Evolutionary conservation across 2,113 vertebrate species (phyloP), one percentile per base, ranked within the genome.

Genomic region (Notothenia rossii): DNA sequence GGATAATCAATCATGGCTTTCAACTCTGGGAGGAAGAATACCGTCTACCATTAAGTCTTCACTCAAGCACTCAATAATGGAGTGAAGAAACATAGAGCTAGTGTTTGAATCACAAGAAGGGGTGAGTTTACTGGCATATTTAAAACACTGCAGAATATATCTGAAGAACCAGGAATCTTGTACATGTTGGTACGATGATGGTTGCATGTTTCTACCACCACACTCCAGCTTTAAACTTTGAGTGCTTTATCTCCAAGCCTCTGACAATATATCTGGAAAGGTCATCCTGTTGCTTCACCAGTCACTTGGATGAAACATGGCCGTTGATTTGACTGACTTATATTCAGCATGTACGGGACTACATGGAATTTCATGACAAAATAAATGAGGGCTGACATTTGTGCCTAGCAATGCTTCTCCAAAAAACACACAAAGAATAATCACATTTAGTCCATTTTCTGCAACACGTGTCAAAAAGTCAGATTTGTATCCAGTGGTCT

Each of bases 1-100:
- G 43, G 72, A 88, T 54, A 72, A 89, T 88, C 85, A 79, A 86
- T 89, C 89, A 89, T 11, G 56, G 60, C 71, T 62, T 45, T 63
- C n/a, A 77, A 43, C 29, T 12, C 20, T 49, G 17, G 5, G 36
- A 40, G 22, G 55, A 82, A 72, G 67, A 77, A 84, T 45, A 22
- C 15, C 12, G 55, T 0, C 17, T 72, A 48, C 64, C 76, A 4
- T 63, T 12, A 10, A 29, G 66, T 60, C 33, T 48, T 75, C 5
- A 67, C 50, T 79, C 72, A 75, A 46, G 18, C 45, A 25, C 2
- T 9, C 18, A 69, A 43, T 70, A 64, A 85, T 45, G 59, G 22
- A 77, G 17, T 25, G 17, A 63, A 50, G 8, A 56, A 61, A 72
- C 29, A 64, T 0, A 64, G 10, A 75, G 15, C 10, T 40, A 40